Conservation (phyloP, 2,113 vertebrate genomes). For the Phylloscopus trochiloides region DNA sequence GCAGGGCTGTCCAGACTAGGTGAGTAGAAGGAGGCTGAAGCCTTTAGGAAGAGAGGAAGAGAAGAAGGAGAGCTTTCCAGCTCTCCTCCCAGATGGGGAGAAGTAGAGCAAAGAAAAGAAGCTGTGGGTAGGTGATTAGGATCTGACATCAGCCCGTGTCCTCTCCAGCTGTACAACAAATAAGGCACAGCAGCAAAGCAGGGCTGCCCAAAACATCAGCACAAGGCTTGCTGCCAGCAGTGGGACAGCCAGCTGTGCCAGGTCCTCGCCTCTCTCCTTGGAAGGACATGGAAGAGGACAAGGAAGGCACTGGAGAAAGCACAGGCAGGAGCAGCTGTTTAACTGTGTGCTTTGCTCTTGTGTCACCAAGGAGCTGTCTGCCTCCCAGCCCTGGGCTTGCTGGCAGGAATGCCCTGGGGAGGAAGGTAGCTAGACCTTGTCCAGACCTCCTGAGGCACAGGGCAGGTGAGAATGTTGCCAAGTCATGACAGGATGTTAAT, state of each 20-base stretch:
- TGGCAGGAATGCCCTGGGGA: not conserved
- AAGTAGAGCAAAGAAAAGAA: not conserved
- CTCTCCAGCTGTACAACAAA: not conserved
- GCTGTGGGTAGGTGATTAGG: not conserved
- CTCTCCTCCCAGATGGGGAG: not conserved
- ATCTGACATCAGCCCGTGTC: not conserved
- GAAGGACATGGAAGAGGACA: not conserved
- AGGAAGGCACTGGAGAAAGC: not conserved
- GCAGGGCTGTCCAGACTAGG: not conserved
- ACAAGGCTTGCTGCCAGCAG: not conserved
- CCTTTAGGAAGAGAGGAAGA: not conserved
- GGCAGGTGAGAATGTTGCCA: not conserved
- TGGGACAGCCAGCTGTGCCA: not conserved
- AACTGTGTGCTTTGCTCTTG: not conserved
- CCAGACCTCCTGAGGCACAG: not conserved
- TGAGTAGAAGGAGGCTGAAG: not conserved
- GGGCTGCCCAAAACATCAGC: not conserved
- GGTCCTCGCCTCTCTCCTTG: not conserved
- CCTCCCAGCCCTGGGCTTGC: not conserved
- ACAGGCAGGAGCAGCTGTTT: not conserved
- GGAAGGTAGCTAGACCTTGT: not conserved
- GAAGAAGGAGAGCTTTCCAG: not conserved
- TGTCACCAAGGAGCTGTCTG: not conserved
- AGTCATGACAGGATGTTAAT: not conserved
- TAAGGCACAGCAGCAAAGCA: not conserved